Evolutionary conservation across 2,113 vertebrate genomes (phyloP).

Genomic region (Passer domesticus): DNA sequence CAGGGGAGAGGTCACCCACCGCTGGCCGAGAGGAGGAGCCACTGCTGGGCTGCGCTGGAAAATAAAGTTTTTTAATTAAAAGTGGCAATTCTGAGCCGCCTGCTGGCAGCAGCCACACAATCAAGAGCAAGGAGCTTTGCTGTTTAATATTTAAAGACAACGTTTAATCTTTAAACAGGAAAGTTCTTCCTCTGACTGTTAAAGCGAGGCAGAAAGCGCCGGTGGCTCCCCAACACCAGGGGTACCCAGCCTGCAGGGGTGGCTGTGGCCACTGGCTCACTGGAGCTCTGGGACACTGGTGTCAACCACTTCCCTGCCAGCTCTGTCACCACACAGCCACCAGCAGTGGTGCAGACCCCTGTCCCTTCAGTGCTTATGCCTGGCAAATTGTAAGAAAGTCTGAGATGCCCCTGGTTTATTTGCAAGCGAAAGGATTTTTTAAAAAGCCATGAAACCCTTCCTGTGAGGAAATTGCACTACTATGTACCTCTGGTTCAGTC

Average conservation of each 20-base stretch:
- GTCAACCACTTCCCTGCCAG: background rate
- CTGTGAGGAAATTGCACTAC: background rate
- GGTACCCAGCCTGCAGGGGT: background rate
- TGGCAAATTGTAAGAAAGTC: background rate
- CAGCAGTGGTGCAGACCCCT: accelerated
- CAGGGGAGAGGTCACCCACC: background rate
- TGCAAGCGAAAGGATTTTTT: accelerated
- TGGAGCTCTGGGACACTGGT: background rate
- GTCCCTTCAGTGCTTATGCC: background rate
- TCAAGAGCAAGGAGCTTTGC: conserved; percentile 66
- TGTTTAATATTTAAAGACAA: conserved; percentile 75
- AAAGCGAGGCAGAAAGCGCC: conserved; percentile 18
- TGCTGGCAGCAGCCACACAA: conserved; percentile 69
- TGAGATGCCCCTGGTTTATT: accelerated
- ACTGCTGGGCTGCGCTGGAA: conserved; percentile 13
- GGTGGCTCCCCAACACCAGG: background rate
- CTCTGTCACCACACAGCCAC: background rate
- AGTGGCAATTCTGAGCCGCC: conserved; percentile 69
- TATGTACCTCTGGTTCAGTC: background rate
- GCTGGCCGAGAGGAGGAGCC: background rate
- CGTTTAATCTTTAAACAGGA: conserved; percentile 76
- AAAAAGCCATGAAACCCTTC: background rate
- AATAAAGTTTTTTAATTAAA: conserved; percentile 75
- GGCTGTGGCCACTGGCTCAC: background rate
- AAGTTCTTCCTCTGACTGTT: conserved; percentile 74